A percentile compares a stretch with the other conserved stretches of the same genome.
These are phyloP conservation scores for Drosophila takahashii DNA, from an alignment of 1,140 invertebrate species.

Conservation along the genomic window DNA sequence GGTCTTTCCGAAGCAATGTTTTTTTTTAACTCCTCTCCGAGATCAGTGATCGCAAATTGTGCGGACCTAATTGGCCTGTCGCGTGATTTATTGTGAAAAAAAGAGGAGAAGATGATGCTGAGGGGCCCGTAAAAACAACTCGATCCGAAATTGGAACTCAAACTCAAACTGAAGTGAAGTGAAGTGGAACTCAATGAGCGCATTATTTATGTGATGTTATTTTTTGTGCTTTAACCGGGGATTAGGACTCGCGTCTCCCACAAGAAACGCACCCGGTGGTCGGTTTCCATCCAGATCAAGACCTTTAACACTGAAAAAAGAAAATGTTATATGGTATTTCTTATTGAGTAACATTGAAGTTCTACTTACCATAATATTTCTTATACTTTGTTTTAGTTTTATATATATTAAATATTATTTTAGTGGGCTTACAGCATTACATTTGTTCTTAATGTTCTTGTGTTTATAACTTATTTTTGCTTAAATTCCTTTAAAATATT, in stretches of 20 bases:
- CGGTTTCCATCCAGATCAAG: conserved; percentile 9
- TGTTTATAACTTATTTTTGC: too few relatives aligned
- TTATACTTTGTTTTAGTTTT: too few relatives aligned
- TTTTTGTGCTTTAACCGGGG: conserved; percentile 64
- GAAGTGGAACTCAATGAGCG: conserved; percentile 57
- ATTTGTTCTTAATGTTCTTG: too few relatives aligned
- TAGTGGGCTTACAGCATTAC: too few relatives aligned
- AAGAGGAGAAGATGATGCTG: background rate
- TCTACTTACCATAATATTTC: too few relatives aligned
- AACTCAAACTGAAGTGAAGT: conserved; percentile 36
- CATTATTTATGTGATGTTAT: conserved; percentile 77
- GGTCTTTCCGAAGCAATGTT: background rate
- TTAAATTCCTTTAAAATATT: too few relatives aligned
- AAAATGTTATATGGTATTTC: background rate
- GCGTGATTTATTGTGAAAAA: conserved; percentile 76
- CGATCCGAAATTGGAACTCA: conserved; percentile 37
- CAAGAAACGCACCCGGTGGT: conserved; percentile 37
- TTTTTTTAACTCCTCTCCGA: conserved; percentile 7
- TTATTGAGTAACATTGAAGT: too few relatives aligned
- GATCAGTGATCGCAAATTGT: conserved; percentile 45
- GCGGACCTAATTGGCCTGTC: conserved; percentile 69
- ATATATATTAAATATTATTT: too few relatives aligned
- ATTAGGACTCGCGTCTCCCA: conserved; percentile 69
- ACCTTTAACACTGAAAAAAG: background rate
- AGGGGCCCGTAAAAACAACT: conserved; percentile 21